Evolutionary conservation across 2,113 vertebrate genomes (phyloP), one percentile per base, ranked within the genome.

Genomic region (Pygoscelis adeliae): DNA sequence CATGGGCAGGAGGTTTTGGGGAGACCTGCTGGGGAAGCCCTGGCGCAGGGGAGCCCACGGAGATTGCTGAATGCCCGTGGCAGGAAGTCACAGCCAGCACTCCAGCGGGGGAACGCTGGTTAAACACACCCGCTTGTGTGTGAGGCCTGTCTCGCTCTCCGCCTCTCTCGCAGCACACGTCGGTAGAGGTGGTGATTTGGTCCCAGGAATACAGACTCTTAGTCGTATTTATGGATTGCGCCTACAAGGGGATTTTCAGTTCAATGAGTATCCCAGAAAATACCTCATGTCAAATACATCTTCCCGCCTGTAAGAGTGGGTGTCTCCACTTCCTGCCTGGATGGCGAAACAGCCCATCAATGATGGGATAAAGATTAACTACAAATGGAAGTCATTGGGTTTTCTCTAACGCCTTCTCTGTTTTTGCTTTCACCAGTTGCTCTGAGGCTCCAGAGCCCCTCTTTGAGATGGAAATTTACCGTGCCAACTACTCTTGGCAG

Each of bases 221-320:
- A 50, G 46, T 25, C 4, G 0, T 63, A 38, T 58, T 83, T 34
- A 82, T 10, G 30, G 40, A 52, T n/a, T 82, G 85, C 3, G 17
- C 32, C 23, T 90, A 32, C 44, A 40, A 84, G 40, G 66, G 44
- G 27, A 38, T 92, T 94, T 93, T 74, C 56, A 38, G 46, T 44
- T 91, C 87, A 92, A 23, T 69, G 83, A 94, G 44, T 66, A 96
- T 88, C 55, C 29, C 91, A 97, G 96, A 92, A 96, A 93, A 87
- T 38, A 49, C 10, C 47, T 92, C 65, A 79, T 34, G 62, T 62
- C 83, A 81, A 80, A 83, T 7, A 23, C 34, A 72, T 91, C 62
- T 61, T 76, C 7, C 7, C 1, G 46, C 78, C 56, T 79, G 11
- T 27, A 65, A 30, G 74, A 93, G 93, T 94, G 91, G 71, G 91